Evolutionary conservation across 2,888 invertebrate genomes (phyloP).

Genomic region (Junonia oenone): DNA sequence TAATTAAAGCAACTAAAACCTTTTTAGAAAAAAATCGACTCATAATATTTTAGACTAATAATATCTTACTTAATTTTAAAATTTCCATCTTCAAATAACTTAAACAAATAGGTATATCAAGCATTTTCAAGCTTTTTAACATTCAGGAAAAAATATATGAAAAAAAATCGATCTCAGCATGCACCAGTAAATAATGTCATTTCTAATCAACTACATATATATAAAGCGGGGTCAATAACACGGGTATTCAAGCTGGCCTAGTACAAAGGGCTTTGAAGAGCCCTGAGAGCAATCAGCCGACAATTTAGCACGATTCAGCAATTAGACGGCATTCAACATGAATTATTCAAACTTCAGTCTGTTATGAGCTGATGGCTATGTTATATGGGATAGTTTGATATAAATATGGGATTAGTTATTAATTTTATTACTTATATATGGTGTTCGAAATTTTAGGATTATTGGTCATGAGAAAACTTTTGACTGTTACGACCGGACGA

Average conservation of each 20-base stretch:
- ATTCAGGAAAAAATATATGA: not conserved
- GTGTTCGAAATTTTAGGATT: no score
- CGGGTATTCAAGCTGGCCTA: slow-evolving; percentile 5
- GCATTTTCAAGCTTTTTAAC: no score
- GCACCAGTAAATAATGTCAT: not conserved
- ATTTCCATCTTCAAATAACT: no score
- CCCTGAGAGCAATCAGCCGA: slow-evolving; percentile 25
- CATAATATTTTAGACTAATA: no score
- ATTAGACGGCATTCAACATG: slow-evolving; percentile 28
- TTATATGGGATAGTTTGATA: not conserved
- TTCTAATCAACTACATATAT: slow-evolving; percentile 5
- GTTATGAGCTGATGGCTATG: not conserved
- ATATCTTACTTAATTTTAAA: no score
- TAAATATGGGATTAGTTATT: not conserved
- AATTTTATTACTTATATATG: not conserved
- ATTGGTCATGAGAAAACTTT: no score
- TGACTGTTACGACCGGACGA: no score
- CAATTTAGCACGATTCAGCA: slow-evolving; percentile 31
- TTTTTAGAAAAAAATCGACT: no score
- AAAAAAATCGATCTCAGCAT: not conserved
- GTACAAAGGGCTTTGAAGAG: slow-evolving; percentile 24
- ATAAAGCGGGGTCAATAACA: slow-evolving; percentile 16
- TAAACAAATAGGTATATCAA: no score
- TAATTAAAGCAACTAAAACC: no score
- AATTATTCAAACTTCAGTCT: slow-evolving; percentile 29